Evolutionary conservation across 2,797 vertebrate genomes (phyloP), one percentile per base, ranked within the genome.

Genomic region (Cichlasoma orientale): DNA sequence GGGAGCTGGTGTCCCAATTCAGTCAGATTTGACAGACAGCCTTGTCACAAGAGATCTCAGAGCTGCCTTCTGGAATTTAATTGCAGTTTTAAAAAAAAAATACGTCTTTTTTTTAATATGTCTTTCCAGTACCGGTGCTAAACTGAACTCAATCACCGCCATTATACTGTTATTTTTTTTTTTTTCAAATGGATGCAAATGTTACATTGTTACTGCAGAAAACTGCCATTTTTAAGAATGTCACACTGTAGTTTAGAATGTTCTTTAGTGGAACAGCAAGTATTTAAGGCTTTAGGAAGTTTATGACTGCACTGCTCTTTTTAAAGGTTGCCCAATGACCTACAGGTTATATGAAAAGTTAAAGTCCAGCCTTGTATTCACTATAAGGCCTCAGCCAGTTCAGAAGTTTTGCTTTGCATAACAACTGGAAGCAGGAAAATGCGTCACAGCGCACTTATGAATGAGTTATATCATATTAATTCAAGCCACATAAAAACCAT

Each of bases 21-120:
- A 87, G 74, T 90, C 91, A 88, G 21, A 74, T 75, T 74, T 91
- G 85, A 91, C 75, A 21, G 88, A 87, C 85, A 85, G 80, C 6
- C 47, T 70, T 75, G 79, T 90, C 84, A 82, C 73, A 36, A 50
- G 82, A 83, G 74, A 89, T 88, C 63, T 74, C 68, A 78, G 56
- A 71, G 74, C 79, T 69, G 57, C 75, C 33, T 78, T 9, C 21
- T 86, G 78, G 86, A 80, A 87, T 82, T 85, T 82, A 89, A 86
- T 82, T 84, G 82, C 73, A 79, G 69, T 80, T 77, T 27, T n/a
- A 70, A 81, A 85, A 89, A 83, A 72, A 33, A n/a, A 27, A 27
- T 3, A 27, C 2, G 27, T 27, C 27, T 27, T 27, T 27, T 27
- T 27, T 27, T 27, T 31, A 70, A 70, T 70, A 50, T 58, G 80